Evolutionary conservation across 2,797 vertebrate genomes (phyloP).

Genomic region (Eulemur albifrons): DNA sequence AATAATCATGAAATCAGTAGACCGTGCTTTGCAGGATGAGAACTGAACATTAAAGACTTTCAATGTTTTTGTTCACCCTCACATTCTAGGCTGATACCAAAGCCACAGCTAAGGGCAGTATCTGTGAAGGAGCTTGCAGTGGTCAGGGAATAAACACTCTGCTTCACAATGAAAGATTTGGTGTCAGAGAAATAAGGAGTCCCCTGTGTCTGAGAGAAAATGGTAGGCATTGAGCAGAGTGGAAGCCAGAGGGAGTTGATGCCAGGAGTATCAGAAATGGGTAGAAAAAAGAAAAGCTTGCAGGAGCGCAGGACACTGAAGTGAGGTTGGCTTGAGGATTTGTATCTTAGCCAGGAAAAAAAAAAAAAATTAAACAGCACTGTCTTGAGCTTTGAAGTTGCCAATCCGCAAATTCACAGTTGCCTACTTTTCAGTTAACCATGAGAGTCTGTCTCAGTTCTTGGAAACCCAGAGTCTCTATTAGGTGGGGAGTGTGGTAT

Average conservation of each 20-base stretch:
- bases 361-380: background rate
- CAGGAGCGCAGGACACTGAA: background rate
- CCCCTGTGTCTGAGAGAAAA: background rate
- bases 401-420: conserved; percentile 57
- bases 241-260: background rate
- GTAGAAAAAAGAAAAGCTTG: background rate
- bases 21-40: background rate
- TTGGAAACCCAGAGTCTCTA: conserved; percentile 40
- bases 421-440: conserved; percentile 51
- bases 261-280: conserved; percentile 19
- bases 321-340: conserved; percentile 34
- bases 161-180: background rate
- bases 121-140: background rate
- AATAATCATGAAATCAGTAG: conserved; percentile 47
- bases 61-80: background rate
- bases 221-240: background rate
- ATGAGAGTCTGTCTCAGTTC: conserved; percentile 58
- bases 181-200: background rate
- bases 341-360: conserved; percentile 61
- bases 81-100: background rate
- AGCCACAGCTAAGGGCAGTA: background rate
- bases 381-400: conserved; percentile 65
- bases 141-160: background rate
- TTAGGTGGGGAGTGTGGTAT: conserved; percentile 29
- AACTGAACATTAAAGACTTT: background rate